Conservation (phyloP, 2,888 invertebrate genomes). For the Xestia sexstrigata region DNA sequence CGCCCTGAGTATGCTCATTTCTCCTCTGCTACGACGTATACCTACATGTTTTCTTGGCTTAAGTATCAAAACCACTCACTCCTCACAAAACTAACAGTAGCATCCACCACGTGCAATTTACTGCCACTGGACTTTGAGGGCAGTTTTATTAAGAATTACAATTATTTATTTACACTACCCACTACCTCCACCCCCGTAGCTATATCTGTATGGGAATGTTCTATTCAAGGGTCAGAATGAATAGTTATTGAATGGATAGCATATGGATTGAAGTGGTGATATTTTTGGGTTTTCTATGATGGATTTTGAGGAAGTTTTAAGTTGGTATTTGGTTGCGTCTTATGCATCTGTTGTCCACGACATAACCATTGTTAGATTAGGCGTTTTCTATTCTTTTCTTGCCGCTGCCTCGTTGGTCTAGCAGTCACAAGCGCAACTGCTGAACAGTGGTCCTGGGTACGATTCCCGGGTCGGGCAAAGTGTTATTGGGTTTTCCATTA, state of each 20-base stretch:
- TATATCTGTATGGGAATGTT: constrained; percentile 75
- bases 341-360: not conserved
- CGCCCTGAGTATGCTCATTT: no score
- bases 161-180: constrained; percentile 86
- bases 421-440: no score
- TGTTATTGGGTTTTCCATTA: no score
- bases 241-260: constrained; percentile 57
- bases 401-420: no score
- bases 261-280: constrained; percentile 39
- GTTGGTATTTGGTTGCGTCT: not conserved
- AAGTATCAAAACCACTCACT: constrained; percentile 73
- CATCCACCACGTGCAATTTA: constrained; percentile 83
- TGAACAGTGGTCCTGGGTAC: no score
- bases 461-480: no score
- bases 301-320: not conserved
- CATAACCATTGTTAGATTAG: no score
- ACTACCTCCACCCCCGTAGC: constrained; percentile 52
- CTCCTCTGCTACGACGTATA: no score
- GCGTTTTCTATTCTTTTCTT: not conserved
- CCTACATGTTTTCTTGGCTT: not conserved
- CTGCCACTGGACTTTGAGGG: constrained; percentile 78
- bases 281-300: constrained; percentile 3
- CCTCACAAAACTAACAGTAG: constrained; percentile 65
- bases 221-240: constrained; percentile 55
- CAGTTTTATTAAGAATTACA: constrained; percentile 89